These are phyloP conservation scores for Cerceris ruficornis DNA, from an alignment of 2,888 invertebrate genomes.

Conservation along the genomic window DNA sequence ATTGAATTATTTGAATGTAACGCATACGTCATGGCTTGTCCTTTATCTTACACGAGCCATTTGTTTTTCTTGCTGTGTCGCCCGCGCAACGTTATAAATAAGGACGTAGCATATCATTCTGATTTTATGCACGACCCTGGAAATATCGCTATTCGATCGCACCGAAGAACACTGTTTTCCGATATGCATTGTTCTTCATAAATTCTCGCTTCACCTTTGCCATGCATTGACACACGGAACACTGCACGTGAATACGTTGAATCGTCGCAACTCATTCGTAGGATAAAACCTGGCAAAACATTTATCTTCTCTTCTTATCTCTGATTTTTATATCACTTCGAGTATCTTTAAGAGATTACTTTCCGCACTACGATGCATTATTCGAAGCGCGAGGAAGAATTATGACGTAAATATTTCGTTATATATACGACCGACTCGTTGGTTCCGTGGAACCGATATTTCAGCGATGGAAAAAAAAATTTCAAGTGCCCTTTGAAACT, in stretches of 20 bases:
- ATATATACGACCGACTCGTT: too few species aligned
- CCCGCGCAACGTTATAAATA: not conserved
- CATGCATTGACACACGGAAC: conserved; percentile 27
- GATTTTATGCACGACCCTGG: conserved; percentile 2
- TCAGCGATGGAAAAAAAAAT: too few species aligned
- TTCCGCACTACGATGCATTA: not conserved
- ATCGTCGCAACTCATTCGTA: conserved; percentile 12
- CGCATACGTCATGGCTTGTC: not conserved
- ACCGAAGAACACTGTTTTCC: conserved; percentile 7
- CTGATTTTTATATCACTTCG: not conserved
- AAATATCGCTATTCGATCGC: conserved; percentile 16
- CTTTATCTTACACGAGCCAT: not conserved
- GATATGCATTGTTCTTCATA: conserved; percentile 34
- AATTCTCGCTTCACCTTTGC: conserved; percentile 16
- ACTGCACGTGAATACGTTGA: conserved; percentile 28
- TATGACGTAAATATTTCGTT: too few species aligned
- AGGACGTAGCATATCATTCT: conserved; percentile 23
- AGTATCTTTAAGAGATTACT: conserved; percentile 18
- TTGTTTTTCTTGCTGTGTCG: not conserved
- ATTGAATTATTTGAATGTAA: not conserved
- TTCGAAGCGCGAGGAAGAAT: too few species aligned
- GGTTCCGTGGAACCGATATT: too few species aligned
- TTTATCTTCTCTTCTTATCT: conserved; percentile 7
- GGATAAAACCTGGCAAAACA: conserved; percentile 5
- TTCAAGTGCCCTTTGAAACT: too few species aligned